Evolutionary conservation across 2,113 vertebrate species (phyloP), one percentile per base, ranked within the genome.

Genomic region (Sminthopsis crassicaudata): DNA sequence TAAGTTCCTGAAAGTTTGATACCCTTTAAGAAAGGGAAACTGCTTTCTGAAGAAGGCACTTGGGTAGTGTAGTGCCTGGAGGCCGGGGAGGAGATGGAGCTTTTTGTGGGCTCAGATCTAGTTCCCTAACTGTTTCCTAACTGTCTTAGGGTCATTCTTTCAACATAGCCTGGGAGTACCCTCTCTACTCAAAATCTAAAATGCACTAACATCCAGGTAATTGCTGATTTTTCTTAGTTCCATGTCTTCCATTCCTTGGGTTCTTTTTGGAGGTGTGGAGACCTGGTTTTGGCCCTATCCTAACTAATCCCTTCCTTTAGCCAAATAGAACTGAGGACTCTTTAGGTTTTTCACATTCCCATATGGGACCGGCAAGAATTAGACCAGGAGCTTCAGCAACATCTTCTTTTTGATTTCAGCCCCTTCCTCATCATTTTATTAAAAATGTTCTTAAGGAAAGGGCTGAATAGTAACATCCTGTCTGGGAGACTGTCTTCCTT

Each of bases 1-100:
- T n/a, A n/a, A 0, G 90, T 92, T 42, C 24, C 46, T 42, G 53
- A 94, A 93, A 57, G 36, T 48, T 60, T 94, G 94, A 48, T 52
- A 2, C 53, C 67, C 93, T 36, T 16, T 22, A 94, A 91, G 22
- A 90, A 93, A 42, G 42, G 30, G 24, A 23, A 3, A 67, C 19
- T 88, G 89, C 76, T 90, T 57, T 94, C 67, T 25, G n/a, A 19
- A 42, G 54, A 24, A 42, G 52, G n/a, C 48, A 89, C 48, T 52
- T 23, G 16, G 36, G 19, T 84, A n/a, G 6, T 67, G 30, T 36
- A 50, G 55, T 55, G 8, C 24, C 1, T 25, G 1, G 48, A 76
- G 50, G 8, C 46, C 42, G 76, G 10, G 12, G 26, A 90, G 46
- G 54, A 95, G 50, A 26, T 14, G 90, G 96, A 36, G 88, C 30